Evolutionary conservation across 2,797 vertebrate species (phyloP).

Genomic region (Myoxocephalus aenaeus): DNA sequence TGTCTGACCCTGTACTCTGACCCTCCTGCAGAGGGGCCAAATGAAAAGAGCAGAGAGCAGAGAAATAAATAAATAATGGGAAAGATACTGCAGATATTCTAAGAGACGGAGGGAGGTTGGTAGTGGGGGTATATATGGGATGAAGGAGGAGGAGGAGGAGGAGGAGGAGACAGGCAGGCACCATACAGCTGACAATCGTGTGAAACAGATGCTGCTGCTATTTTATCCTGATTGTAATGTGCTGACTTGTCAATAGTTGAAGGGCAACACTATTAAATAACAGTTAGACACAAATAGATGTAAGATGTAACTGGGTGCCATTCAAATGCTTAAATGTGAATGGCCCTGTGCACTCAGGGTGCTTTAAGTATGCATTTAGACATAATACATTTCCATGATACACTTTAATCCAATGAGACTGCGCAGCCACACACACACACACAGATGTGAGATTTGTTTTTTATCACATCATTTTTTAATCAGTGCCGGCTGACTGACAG

Average conservation of each 20-base stretch:
- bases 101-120: conserved; percentile 22
- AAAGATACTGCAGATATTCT: conserved; percentile 46
- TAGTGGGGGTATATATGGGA: background rate
- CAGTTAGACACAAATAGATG: background rate
- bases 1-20: conserved; percentile 40
- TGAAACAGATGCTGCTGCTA: conserved; percentile 48
- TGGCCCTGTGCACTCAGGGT: background rate
- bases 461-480: conserved; percentile 29
- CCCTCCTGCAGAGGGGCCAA: conserved; percentile 39
- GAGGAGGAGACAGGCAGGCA: conserved; percentile 43
- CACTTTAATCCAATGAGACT: background rate
- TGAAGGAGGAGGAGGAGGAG: background rate
- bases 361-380: background rate
- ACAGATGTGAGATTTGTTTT: conserved; percentile 10
- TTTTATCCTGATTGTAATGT: conserved; percentile 32
- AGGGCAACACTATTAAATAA: background rate
- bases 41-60: conserved; percentile 35
- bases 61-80: conserved; percentile 51
- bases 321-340: conserved; percentile 4
- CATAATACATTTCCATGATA: background rate
- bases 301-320: background rate
- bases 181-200: conserved; percentile 34
- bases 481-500: conserved; percentile 9
- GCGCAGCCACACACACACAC: background rate
- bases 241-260: conserved; percentile 34